Evolutionary conservation across 2,797 vertebrate species (phyloP).

Genomic region (Poeciliopsis presidionis): DNA sequence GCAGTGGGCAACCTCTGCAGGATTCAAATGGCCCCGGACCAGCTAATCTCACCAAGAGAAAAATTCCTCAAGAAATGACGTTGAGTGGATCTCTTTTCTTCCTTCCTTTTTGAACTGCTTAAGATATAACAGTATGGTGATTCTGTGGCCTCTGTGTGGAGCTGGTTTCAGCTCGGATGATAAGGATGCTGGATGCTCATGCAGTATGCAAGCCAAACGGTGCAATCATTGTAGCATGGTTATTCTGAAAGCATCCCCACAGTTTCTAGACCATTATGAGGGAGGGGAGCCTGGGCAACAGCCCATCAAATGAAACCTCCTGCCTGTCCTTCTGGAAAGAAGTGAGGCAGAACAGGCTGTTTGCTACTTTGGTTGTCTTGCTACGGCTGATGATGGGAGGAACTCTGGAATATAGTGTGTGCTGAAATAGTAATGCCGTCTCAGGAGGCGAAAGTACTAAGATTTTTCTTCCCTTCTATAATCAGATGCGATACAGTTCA

Average conservation of each 20-base stretch:
- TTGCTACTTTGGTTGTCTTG: conserved; percentile 62
- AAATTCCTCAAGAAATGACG: conserved; percentile 71
- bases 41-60: conserved; percentile 76
- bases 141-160: conserved; percentile 45
- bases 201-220: conserved; percentile 61
- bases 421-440: conserved; percentile 41
- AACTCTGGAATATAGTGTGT: conserved; percentile 51
- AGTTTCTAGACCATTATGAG: conserved; percentile 67
- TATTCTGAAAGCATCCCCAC: conserved; percentile 70
- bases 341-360: conserved; percentile 68
- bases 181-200: conserved; percentile 52
- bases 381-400: conserved; percentile 60
- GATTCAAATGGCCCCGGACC: conserved; percentile 71
- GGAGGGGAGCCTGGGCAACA: conserved; percentile 66
- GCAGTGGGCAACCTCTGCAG: conserved; percentile 65
- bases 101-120: conserved; percentile 67
- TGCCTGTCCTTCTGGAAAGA: conserved; percentile 63
- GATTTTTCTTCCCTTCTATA: conserved; percentile 41
- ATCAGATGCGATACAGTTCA: conserved; percentile 64
- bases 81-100: conserved; percentile 73
- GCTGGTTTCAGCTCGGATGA: conserved; percentile 54
- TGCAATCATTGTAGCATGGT: conserved; percentile 62
- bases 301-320: conserved; percentile 73
- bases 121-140: conserved; percentile 68
- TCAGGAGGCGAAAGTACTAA: conserved; percentile 50